Evolutionary conservation across 1,140 invertebrate species (phyloP).

Genomic region (Drosophila obscura): DNA sequence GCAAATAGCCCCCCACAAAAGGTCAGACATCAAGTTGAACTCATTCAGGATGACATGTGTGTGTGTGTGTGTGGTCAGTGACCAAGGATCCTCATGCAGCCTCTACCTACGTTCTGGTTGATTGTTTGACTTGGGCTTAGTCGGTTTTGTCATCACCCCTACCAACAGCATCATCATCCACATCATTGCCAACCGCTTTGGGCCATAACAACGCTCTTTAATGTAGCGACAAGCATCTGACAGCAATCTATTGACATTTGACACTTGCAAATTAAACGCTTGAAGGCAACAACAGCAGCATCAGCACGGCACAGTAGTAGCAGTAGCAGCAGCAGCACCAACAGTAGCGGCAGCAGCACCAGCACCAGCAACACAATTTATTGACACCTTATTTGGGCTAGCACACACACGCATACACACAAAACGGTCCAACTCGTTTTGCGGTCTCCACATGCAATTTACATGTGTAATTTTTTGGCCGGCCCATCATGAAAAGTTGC

Average conservation of each 20-base stretch:
- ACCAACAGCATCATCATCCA: slow-evolving; percentile 14
- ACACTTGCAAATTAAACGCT: slow-evolving; percentile 81
- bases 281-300: slow-evolving; percentile 47
- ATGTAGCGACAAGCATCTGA: slow-evolving; percentile 40
- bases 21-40: slow-evolving; percentile 37
- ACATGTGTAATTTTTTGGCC: slow-evolving; percentile 74
- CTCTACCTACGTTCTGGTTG: not conserved
- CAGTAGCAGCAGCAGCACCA: not conserved
- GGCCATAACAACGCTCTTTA: slow-evolving; percentile 67
- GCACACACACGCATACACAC: not conserved
- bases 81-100: not conserved
- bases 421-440: slow-evolving; percentile 67
- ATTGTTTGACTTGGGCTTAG: slow-evolving; percentile 42
- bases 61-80: slow-evolving; percentile 21
- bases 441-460: slow-evolving; percentile 78
- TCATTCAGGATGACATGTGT: slow-evolving; percentile 32
- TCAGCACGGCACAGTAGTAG: not conserved
- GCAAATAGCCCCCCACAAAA: slow-evolving; percentile 43
- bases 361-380: slow-evolving; percentile 55
- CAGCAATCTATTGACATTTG: slow-evolving; percentile 73
- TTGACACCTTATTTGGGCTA: slow-evolving; percentile 74
- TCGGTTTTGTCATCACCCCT: slow-evolving; percentile 42
- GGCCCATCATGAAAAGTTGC: slow-evolving; percentile 47
- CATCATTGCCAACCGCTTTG: slow-evolving; percentile 23
- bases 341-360: not conserved